Base-by-base conservation (phyloP, 2,797 vertebrate genomes). In the Gorsachius magnificus region DNA sequence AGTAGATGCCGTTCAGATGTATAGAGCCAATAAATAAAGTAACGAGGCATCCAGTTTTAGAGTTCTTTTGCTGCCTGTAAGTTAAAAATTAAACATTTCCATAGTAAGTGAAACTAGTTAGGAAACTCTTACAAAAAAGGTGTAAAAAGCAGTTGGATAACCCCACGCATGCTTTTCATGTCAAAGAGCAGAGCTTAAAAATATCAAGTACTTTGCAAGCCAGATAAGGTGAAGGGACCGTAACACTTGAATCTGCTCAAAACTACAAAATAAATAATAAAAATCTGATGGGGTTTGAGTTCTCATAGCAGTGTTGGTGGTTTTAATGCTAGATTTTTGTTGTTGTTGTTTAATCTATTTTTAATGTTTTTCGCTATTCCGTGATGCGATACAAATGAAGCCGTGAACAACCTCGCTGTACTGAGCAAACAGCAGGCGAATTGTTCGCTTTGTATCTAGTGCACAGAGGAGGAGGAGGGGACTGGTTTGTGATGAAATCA, bases 1-100 rank as follows among this genome's bases (percentile, higher is more conserved):
- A 90, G 79, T 75, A 33, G 78, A 77, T 96, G 82, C 33, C 1
- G 0, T 65, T 90, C 65, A 69, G 70, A 64, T 84, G 81, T 92
- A 74, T 70, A 60, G 92, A 76, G 81, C 86, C 56, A 74, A 74
- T 68, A 79, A 92, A 70, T 69, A 16, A 54, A 69, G 53, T 83
- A 66, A 43, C 53, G 54, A 80, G 85, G 46, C 18, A 0, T 36
- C 51, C 35, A 38, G 21, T 91, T 95, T 88, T 86, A 75, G 72
- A 83, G 57, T 91, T 91, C 46, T 61, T 92, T 87, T 89, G 65
- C 72, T 92, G 79, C 65, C 65, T 78, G 14, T 48, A 48, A 88
- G 65, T 81, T 89, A 83, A 96, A 96, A 93, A 85, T 83, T 50
- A 85, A 95, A 72, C 35, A 4, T 51, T 88, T 93, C 91, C 83